Evolutionary conservation across 92 coral and sea anemone genomes (phyloP), one percentile per base, ranked within the genome.

Genomic region (Parazoanthus darwini): DNA sequence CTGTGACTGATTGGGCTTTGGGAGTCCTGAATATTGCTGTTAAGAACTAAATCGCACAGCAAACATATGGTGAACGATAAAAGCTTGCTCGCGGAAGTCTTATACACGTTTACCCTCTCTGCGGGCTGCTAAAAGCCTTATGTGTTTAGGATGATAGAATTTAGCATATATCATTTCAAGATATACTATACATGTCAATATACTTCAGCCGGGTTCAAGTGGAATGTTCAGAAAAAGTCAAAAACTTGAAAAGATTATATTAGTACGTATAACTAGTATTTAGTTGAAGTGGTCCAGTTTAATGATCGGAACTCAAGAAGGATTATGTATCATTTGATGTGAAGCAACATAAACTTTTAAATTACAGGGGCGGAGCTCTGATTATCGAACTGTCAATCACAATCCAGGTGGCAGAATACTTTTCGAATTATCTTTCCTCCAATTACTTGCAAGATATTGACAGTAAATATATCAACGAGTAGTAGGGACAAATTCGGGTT

Each of bases 351-450:
- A 93, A 95, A 92, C 96, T 91, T 90, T 94, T 90, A 93, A 95
- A 95, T 93, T 92, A 88, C 88, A 51, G 91, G 91, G 98, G 98
- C 87, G 98, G 98, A 91, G 96, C 96, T 83, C 71, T 48, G 89
- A 38, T 77, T 79, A 89, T 68, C 78, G 74, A 65, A 25, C 82
- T 93, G 98, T 91, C 98, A 95, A 89, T 91, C 91, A 80, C 92
- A 68, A 75, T 82, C 91, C 94, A 88, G 89, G 91, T 93, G 94
- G 91, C 91, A 87, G 90, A 86, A 77, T 77, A 88, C 82, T 81
- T 89, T 89, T 86, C 81, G 89, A 86, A 88, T 88, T 82, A 91
- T 91, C 67, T 85, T 80, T 79, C 78, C 92, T 46, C 91, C 91
- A 86, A 88, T 90, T 91, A 74, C 92, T 91, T 91, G 92, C 93